Evolutionary conservation across 2,888 invertebrate species (phyloP).

Genomic region (Lypha dubia): DNA sequence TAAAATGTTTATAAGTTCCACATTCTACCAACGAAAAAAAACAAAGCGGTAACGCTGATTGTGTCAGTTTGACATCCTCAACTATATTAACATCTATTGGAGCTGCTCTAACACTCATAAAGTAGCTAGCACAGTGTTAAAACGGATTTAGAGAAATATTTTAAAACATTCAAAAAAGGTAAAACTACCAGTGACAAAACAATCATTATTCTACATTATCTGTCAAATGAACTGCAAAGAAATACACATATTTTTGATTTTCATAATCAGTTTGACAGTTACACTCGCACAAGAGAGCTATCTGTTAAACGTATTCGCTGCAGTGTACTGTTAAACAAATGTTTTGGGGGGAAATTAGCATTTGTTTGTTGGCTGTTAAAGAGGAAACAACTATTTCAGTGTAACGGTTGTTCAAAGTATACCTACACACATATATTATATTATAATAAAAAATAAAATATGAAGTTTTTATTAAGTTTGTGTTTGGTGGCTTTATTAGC

Average conservation of each 20-base stretch:
- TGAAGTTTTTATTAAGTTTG: constrained; percentile 80
- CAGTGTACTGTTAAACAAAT: constrained; percentile 22
- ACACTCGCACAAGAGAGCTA: not conserved
- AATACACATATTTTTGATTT: not conserved
- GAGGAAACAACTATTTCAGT: constrained; percentile 25
- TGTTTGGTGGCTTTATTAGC: constrained; percentile 78
- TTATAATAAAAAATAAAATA: constrained; percentile 70
- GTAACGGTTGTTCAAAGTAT: not conserved
- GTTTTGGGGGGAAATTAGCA: constrained; percentile 23
- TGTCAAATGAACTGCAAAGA: not conserved
- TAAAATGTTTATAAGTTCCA: no score
- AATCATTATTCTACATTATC: not conserved
- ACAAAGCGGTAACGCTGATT: not conserved
- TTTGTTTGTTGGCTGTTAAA: constrained; percentile 57
- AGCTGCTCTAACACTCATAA: constrained; percentile 47
- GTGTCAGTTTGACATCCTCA: constrained; percentile 10
- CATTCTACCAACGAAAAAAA: no score
- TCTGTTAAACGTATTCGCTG: not conserved
- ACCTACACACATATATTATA: not conserved
- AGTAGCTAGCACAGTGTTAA: not conserved
- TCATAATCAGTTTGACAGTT: not conserved
- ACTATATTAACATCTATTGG: constrained; percentile 10
- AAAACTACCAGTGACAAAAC: not conserved
- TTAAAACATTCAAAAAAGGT: not conserved
- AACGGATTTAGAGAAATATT: not conserved